Evolutionary conservation across 2,888 invertebrate genomes (phyloP).

Genomic region (Tetragonisca angustula): DNA sequence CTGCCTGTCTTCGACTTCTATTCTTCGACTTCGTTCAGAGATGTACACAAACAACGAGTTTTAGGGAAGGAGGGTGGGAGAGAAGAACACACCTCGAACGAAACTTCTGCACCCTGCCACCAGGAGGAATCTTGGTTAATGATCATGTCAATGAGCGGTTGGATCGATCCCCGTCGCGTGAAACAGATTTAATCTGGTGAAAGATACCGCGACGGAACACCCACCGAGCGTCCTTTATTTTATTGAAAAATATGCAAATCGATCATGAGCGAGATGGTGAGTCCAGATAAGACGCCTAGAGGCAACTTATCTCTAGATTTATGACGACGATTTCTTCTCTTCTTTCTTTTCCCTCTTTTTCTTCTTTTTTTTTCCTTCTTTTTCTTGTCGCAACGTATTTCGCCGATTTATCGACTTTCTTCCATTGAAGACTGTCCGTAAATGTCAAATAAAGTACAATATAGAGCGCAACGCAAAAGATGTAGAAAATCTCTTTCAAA

Average conservation of each 20-base stretch:
- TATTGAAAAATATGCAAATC: constrained; percentile 38
- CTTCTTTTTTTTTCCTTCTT: not conserved
- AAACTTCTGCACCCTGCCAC: constrained; percentile 15
- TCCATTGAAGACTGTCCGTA: not conserved
- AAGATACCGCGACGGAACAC: constrained; percentile 48
- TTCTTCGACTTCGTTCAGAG: constrained; percentile 14
- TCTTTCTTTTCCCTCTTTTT: not conserved
- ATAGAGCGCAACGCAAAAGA: not conserved
- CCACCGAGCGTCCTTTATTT: constrained; percentile 57
- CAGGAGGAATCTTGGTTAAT: constrained; percentile 44
- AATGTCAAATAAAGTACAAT: not conserved
- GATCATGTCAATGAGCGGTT: constrained; percentile 67
- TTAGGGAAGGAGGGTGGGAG: not conserved
- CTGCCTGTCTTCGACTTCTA: constrained; percentile 16
- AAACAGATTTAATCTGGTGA: constrained; percentile 51
- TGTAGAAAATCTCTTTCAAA: not conserved
- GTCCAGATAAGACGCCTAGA: constrained; percentile 8
- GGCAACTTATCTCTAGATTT: constrained; percentile 18
- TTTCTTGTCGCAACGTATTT: not conserved
- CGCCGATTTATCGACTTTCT: not conserved
- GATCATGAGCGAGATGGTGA: constrained; percentile 18
- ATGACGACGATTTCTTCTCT: not conserved
- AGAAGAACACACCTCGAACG: not conserved
- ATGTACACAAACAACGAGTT: not conserved
- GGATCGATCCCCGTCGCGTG: constrained; percentile 62